A percentile compares a stretch with the other conserved stretches of the same genome.
Conservation (phyloP, 1,140 invertebrate genomes). For the Drosophila novamexicana region DNA sequence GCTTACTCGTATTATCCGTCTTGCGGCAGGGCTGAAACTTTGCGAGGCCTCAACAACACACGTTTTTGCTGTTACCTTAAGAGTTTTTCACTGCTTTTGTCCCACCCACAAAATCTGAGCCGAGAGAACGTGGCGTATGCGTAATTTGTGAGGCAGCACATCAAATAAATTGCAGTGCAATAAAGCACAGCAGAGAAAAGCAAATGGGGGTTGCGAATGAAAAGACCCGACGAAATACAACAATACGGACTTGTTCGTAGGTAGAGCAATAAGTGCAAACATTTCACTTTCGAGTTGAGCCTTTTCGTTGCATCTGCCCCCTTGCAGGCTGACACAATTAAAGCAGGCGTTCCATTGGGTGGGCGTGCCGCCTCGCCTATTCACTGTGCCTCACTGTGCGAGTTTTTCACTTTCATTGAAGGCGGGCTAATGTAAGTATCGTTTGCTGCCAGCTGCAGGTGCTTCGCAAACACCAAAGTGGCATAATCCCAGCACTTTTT, state of each 20-base stretch:
- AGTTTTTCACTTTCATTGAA: constrained; percentile 35
- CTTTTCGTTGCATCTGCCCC: constrained; percentile 4
- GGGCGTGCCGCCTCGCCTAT: not conserved
- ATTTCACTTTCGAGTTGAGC: constrained; percentile 45
- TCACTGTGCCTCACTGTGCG: not conserved
- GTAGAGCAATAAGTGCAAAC: constrained; percentile 44
- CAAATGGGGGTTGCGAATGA: not conserved
- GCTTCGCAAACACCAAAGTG: constrained; percentile 5
- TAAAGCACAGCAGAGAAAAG: constrained; percentile 28
- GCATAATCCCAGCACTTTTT: constrained; percentile 1
- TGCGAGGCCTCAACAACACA: constrained; percentile 20
- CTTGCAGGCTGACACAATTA: constrained; percentile 35
- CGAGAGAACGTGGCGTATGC: constrained; percentile 40
- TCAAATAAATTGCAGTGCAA: constrained; percentile 56
- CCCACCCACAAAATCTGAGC: constrained; percentile 15
- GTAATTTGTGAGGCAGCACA: constrained; percentile 52
- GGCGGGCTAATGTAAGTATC: not conserved
- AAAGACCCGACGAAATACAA: constrained; percentile 12
- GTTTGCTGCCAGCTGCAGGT: constrained; percentile 7
- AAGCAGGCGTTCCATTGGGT: not conserved
- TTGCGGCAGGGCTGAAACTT: constrained; percentile 27
- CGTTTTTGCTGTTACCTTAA: constrained; percentile 19
- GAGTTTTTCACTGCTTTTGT: constrained; percentile 30
- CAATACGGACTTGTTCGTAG: constrained; percentile 29
- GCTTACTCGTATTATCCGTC: constrained; percentile 37